Base-by-base conservation (phyloP, 2,797 vertebrate species). In the Fringilla coelebs region DNA sequence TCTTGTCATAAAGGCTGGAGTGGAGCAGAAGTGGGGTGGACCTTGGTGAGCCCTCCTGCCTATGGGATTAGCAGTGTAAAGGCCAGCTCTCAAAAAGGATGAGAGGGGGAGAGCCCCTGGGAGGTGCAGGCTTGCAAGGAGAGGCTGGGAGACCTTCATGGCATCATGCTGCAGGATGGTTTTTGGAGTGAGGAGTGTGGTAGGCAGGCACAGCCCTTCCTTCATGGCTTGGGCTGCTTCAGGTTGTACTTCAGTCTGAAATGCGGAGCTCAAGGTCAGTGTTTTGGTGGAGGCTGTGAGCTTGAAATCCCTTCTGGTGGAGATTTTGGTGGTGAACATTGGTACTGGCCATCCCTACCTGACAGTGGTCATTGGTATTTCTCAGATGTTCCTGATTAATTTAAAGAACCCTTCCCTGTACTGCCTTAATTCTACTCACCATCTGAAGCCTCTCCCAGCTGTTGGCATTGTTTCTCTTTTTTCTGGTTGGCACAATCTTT, bases 1-100 rank as follows among this genome's bases (percentile, higher is more conserved):
- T 92, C 41, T 66, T 68, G 79, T 77, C 55, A 31, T 67, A 71
- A 92, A 77, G 88, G 52, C 72, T 92, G 84, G 89, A 89, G 49
- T 9, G 25, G 57, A 89, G 86, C 20, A 74, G 57, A 55, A 51
- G 11, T 28, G 51, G 45, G 54, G 65, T 21, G 24, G 38, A 28
- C 18, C 26, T 60, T 4, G 63, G 5, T 22, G 24, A 66, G 16
- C 28, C 12, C 24, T 55, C 21, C 31, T 31, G 32, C 48, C 57
- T 51, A 26, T 34, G 29, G 19, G 16, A 4, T 8, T n/a, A 49
- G 11, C 18, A 11, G 31, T 18, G 7, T 0, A 0, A 36, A 68
- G 34, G 38, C 55, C 38, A 16, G 3, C 2, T 61, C 29, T 2
- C 38, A n/a, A 5, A 49, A 45, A 38, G 3, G 11, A 10, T 13